phyloP scores from a whole-genome alignment of 2,888 invertebrate species.

The Coleophora flavipennella region DNA sequence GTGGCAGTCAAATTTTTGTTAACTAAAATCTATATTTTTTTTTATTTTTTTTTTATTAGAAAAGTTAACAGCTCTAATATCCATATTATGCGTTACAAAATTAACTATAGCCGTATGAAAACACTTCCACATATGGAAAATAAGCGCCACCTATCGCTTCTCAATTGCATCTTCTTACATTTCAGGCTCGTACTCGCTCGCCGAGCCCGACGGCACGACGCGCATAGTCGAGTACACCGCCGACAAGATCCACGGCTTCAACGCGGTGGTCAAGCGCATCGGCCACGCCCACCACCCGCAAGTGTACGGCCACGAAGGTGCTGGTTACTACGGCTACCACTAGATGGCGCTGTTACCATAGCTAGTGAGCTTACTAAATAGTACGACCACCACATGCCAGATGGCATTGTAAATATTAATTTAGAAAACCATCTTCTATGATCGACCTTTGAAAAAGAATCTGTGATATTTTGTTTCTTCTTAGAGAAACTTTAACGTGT shows the following conservation, averaged over 20 bases:
- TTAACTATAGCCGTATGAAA: too few relatives aligned
- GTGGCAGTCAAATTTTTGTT: too few relatives aligned
- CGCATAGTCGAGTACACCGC: constrained; percentile 68
- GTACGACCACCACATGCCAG: constrained; percentile 22
- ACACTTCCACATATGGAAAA: too few relatives aligned
- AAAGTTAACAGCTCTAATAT: too few relatives aligned
- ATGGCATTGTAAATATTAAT: constrained; percentile 28
- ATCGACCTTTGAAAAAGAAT: not conserved
- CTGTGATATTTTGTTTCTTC: constrained; percentile 5
- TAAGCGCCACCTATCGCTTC: constrained; percentile 6
- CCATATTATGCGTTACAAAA: too few relatives aligned
- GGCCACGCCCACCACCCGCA: constrained; percentile 64
- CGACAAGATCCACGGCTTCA: constrained; percentile 64
- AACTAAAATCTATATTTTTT: too few relatives aligned
- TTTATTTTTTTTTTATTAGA: too few relatives aligned
- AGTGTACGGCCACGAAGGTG: constrained; percentile 39
- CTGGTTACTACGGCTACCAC: constrained; percentile 49
- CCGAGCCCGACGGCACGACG: constrained; percentile 65
- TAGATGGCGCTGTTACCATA: constrained; percentile 37
- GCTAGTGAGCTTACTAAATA: constrained; percentile 5
- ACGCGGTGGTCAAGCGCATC: constrained; percentile 64
- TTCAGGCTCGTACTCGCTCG: constrained; percentile 64
- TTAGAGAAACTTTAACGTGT: not conserved
- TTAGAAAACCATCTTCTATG: constrained; percentile 5
- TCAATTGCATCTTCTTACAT: constrained; percentile 1